Evolutionary conservation across 2,888 invertebrate species (phyloP).

Genomic region (Exephanes ischioxanthus): DNA sequence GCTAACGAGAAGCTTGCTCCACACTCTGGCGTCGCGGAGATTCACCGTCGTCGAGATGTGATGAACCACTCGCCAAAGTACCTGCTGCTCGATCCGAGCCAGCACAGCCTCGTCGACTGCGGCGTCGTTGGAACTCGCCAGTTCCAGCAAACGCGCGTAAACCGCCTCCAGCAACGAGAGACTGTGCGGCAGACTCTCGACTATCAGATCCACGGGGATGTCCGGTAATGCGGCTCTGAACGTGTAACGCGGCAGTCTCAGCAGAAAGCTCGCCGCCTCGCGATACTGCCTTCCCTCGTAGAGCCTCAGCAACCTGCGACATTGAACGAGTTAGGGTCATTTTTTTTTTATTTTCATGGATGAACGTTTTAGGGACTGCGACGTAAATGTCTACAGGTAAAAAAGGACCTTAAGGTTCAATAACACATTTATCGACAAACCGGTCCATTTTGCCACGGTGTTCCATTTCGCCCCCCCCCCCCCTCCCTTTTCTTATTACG

Average conservation of each 20-base stretch:
- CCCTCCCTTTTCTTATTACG: too few species aligned
- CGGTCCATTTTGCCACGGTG: too few species aligned
- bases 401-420: too few species aligned
- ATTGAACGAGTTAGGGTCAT: neutral
- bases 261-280: constrained; percentile 95
- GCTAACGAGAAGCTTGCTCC: constrained; percentile 79
- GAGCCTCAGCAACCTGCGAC: constrained; percentile 88
- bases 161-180: constrained; percentile 94
- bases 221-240: constrained; percentile 91
- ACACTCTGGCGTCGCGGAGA: constrained; percentile 76
- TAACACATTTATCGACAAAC: too few species aligned
- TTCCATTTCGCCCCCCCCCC: too few species aligned
- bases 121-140: constrained; percentile 67
- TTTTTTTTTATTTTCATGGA: neutral
- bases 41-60: constrained; percentile 87
- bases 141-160: constrained; percentile 84
- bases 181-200: constrained; percentile 96
- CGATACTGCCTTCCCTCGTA: constrained; percentile 95
- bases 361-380: neutral
- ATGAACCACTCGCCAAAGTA: constrained; percentile 94
- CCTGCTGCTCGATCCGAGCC: constrained; percentile 90
- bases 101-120: constrained; percentile 81
- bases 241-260: constrained; percentile 92
- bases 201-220: constrained; percentile 93
- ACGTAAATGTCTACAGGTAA: too few species aligned